These are phyloP conservation scores for Microcebus tavaratra DNA, from an alignment of 2,113 vertebrate genomes.

Conservation along the genomic window DNA sequence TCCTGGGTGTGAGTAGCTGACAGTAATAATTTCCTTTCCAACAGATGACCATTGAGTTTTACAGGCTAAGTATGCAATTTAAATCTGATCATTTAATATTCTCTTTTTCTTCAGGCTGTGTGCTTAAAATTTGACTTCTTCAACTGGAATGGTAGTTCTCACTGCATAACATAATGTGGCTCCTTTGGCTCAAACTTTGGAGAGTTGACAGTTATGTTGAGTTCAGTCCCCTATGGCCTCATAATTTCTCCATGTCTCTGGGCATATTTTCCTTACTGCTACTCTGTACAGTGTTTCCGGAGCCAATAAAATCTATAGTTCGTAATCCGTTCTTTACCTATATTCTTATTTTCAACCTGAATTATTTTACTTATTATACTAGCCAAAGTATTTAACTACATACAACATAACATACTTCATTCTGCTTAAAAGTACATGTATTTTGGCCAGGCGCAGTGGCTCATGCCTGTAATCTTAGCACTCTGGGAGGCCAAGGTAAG, in stretches of 20 bases:
- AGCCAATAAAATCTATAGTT: not conserved
- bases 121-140: not conserved
- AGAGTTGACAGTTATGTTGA: not conserved
- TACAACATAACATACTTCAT: not conserved
- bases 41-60: not conserved
- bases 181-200: not conserved
- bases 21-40: not conserved
- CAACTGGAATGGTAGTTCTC: not conserved
- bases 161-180: not conserved
- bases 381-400: not conserved
- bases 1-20: not conserved
- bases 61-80: not conserved
- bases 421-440: not conserved
- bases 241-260: not conserved
- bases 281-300: not conserved
- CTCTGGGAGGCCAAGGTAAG: too few relatives aligned
- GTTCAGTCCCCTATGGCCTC: not conserved
- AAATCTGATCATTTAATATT: not conserved
- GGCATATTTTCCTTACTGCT: not conserved
- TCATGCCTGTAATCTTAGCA: too few relatives aligned
- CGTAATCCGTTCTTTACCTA: not conserved
- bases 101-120: not conserved
- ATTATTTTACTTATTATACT: not conserved
- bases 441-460: too few relatives aligned
- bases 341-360: not conserved